phyloP scores from a whole-genome alignment of 1,140 invertebrate genomes.

The Thaumatotibia leucotreta region DNA sequence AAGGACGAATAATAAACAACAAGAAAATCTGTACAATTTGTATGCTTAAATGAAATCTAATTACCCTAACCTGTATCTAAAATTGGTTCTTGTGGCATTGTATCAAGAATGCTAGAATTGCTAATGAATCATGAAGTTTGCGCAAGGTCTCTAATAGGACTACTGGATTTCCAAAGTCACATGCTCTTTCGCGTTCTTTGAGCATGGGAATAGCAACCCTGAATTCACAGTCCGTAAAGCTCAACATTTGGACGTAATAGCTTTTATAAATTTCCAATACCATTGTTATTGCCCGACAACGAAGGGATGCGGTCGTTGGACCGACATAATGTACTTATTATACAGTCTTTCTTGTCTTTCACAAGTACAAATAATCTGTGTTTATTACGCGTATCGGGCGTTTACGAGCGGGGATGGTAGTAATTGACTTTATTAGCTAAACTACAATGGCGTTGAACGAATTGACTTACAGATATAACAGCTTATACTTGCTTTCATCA shows the following conservation, averaged over 20 bases:
- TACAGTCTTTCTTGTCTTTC: constrained; percentile 34
- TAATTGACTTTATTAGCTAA: constrained; percentile 42
- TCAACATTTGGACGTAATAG: constrained; percentile 36
- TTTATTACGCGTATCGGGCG: constrained; percentile 37
- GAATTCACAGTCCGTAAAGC: constrained; percentile 49
- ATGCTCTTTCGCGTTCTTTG: neutral
- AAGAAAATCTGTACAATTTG: too few species aligned
- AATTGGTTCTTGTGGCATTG: too few species aligned
- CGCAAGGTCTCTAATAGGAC: too few species aligned
- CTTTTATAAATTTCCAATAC: constrained; percentile 45
- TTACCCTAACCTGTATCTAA: too few species aligned
- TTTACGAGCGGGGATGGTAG: constrained; percentile 30
- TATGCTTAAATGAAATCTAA: too few species aligned
- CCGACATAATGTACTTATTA: constrained; percentile 42
- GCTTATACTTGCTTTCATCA: too few species aligned
- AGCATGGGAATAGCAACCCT: neutral
- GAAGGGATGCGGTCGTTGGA: constrained; percentile 36
- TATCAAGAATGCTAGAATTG: too few species aligned
- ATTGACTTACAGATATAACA: too few species aligned
- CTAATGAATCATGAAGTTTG: too few species aligned
- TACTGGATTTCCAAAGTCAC: neutral
- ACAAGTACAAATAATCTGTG: constrained; percentile 33
- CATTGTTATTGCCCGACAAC: constrained; percentile 40
- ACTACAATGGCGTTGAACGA: constrained; percentile 14
- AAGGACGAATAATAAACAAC: too few species aligned